Conservation (phyloP, 1,140 invertebrate species). For the Megalonaias nervosa region DNA sequence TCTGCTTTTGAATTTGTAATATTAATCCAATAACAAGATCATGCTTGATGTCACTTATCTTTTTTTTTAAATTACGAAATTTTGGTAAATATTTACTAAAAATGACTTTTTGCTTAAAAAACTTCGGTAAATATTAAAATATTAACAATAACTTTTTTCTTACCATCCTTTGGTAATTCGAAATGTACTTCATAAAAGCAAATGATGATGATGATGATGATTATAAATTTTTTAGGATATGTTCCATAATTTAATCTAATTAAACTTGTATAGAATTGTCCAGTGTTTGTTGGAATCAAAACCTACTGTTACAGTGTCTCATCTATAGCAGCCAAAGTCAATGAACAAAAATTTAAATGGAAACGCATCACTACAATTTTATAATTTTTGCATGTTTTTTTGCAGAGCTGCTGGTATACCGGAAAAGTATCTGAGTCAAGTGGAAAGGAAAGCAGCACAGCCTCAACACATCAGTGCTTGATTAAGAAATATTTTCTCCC, state of each 20-base stretch:
- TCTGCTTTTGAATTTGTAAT: no score
- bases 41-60: no score
- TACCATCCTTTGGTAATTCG: no score
- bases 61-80: no score
- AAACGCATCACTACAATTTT: conserved; percentile 13
- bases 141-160: no score
- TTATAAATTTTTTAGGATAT: neutral
- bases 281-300: neutral
- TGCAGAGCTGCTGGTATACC: conserved; percentile 68
- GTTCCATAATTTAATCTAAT: neutral
- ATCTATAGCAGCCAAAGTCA: neutral
- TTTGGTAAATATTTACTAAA: no score
- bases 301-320: neutral
- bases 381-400: conserved; percentile 20
- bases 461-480: conserved; percentile 57
- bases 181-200: no score
- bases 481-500: neutral
- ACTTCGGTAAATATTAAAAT: no score
- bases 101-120: no score
- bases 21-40: no score
- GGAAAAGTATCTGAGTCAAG: conserved; percentile 66
- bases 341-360: neutral
- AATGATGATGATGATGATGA: no score
- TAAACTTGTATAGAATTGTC: neutral
- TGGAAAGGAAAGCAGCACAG: conserved; percentile 63